Percentiles rank a stretch among this genome's conserved stretches.
These are phyloP conservation scores for Noctua fimbriata DNA, from an alignment of 2,888 invertebrate species.

Conservation along the genomic window DNA sequence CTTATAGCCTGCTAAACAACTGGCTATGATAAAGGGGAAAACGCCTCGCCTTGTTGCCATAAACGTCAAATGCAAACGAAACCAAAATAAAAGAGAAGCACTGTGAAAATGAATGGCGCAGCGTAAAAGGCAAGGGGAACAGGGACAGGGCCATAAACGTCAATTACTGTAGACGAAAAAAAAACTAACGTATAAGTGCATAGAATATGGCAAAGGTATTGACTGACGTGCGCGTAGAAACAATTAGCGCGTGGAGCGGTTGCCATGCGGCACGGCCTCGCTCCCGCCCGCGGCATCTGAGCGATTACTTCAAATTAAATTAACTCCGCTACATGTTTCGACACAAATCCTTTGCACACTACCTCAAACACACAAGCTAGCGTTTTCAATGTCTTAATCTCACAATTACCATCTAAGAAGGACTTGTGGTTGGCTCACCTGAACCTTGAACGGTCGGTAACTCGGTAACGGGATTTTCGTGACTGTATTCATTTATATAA, in stretches of 20 bases:
- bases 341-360: conserved; percentile 62
- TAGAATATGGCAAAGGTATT: conserved; percentile 41
- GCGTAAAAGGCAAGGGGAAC: conserved; percentile 8
- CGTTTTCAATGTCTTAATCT: conserved; percentile 27
- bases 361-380: conserved; percentile 19
- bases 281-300: conserved; percentile 61
- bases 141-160: conserved; percentile 25
- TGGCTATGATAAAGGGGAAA: conserved; percentile 11
- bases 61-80: conserved; percentile 21
- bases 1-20: conserved; percentile 12
- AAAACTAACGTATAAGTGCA: conserved; percentile 44
- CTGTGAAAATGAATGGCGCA: conserved; percentile 5
- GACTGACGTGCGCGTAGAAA: conserved; percentile 56
- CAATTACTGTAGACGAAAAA: conserved; percentile 39
- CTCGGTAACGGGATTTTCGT: conserved; percentile 25
- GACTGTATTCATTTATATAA: conserved; percentile 33
- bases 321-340: conserved; percentile 69
- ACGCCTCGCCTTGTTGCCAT: background rate
- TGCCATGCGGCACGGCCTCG: conserved; percentile 65
- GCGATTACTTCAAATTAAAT: conserved; percentile 76
- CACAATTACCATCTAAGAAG: conserved; percentile 23
- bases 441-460: conserved; percentile 25
- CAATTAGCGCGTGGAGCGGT: conserved; percentile 69
- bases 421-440: conserved; percentile 16
- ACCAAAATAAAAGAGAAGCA: conserved; percentile 18